Base-by-base conservation (phyloP, 2,888 invertebrate genomes). In the Ernsta delagoae region DNA sequence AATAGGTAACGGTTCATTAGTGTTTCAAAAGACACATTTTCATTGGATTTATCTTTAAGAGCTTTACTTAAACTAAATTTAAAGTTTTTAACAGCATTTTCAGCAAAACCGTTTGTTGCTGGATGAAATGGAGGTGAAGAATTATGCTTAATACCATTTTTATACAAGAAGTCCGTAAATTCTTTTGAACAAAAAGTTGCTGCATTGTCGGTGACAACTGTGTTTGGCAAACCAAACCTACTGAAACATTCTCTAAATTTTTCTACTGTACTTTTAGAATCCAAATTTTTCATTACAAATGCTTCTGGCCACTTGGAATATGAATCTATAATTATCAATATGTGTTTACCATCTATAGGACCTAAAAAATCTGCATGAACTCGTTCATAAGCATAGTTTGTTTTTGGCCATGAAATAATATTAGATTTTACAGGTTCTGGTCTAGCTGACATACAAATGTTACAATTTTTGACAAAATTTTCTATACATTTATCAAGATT, bases 241-340 rank as follows among this genome's bases (percentile, higher is more conserved):
- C 48, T 48, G 6, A 48, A 48, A 48, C 48, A 62, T 62, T 62
- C 62, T 34, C 62, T 62, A n/a, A 62, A 62, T 24, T 62, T 62
- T 34, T 62, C 62, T 6, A 62, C 34, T 31, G 41, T 62, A 36
- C 24, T 50, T 62, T 54, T n/a, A 24, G 31, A 67, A 41, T 48
- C 48, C 7, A 48, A 48, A 12, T 8, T 65, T 59, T 24, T 24
- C 24, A 24, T 24, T 24, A 24, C 24, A 60, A 65, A 70, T 12
- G 65, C 65, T 63, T 71, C 71, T 61, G 66, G 69, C 71, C 71
- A 70, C 34, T 70, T 67, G 7, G 64, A 48, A 63, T 54, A 67
- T 24, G 70, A 16, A 59, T 67, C 70, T 11, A 67, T 59, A 59
- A 67, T 67, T n/a, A 70, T n/a, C 24, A 70, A 50, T 7, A 65